Percentiles rank a stretch among this genome's conserved stretches.
Conservation (phyloP, 2,888 invertebrate species). For the Drosophila ochracea region DNA sequence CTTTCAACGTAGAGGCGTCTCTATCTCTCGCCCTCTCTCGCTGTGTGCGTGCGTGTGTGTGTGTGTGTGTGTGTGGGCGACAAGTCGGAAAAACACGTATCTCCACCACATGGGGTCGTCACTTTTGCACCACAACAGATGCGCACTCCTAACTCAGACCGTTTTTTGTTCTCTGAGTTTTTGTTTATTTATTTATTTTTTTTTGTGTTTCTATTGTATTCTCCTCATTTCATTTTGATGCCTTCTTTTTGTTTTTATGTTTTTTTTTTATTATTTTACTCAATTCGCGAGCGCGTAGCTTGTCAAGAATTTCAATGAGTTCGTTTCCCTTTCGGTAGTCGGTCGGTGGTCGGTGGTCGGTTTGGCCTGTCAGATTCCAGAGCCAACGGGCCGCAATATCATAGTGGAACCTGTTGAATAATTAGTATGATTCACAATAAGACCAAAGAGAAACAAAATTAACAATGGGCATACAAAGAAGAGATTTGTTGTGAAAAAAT, state of each 20-base stretch:
- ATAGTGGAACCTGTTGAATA: slow-evolving; percentile 69
- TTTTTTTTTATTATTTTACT: slow-evolving; percentile 60
- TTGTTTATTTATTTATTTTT: neutral
- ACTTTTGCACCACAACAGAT: slow-evolving; percentile 16
- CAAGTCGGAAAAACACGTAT: slow-evolving; percentile 26
- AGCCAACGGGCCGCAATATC: slow-evolving; percentile 33
- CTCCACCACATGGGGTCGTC: slow-evolving; percentile 52
- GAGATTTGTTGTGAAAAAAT: slow-evolving; percentile 20
- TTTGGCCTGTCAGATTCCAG: slow-evolving; percentile 22
- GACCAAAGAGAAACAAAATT: slow-evolving; percentile 15
- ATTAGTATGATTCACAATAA: slow-evolving; percentile 50
- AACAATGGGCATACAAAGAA: slow-evolving; percentile 37
- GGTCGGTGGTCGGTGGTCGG: slow-evolving; percentile 3
- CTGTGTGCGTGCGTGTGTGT: neutral
- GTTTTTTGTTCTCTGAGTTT: slow-evolving; percentile 6
- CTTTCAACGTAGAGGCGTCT: neutral
- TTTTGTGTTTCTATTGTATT: slow-evolving; percentile 21
- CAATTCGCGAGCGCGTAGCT: slow-evolving; percentile 62
- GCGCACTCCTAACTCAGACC: slow-evolving; percentile 16
- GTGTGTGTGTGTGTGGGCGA: slow-evolving; percentile 4
- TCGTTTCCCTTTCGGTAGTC: slow-evolving; percentile 81
- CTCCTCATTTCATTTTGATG: slow-evolving; percentile 2
- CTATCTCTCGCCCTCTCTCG: neutral
- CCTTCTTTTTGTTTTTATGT: neutral
- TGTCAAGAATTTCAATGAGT: slow-evolving; percentile 79